phyloP scores from a whole-genome alignment of 1,140 invertebrate species.

The Chymomyza costata region DNA sequence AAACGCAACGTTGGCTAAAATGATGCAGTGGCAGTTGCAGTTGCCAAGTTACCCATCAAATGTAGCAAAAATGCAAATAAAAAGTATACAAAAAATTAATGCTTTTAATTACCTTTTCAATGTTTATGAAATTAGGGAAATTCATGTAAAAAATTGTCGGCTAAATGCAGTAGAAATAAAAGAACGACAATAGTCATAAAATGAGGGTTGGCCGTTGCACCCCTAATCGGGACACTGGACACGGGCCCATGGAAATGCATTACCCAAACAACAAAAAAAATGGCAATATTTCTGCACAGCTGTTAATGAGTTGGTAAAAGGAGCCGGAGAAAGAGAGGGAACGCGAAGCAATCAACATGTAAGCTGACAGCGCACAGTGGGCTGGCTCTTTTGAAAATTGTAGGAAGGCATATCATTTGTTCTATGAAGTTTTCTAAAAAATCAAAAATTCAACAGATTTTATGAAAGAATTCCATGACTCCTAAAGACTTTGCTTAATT shows the following conservation, averaged over 20 bases:
- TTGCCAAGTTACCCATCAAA: too few relatives aligned
- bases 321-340: conserved; percentile 31
- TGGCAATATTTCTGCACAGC: conserved; percentile 38
- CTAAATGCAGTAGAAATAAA: conserved; percentile 41
- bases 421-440: too few relatives aligned
- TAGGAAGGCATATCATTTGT: too few relatives aligned
- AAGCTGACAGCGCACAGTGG: too few relatives aligned
- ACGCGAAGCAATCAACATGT: too few relatives aligned
- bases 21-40: conserved; percentile 39
- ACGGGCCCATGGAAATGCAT: too few relatives aligned
- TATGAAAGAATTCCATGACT: too few relatives aligned
- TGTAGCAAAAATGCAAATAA: conserved; percentile 30
- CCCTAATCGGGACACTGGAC: conserved; percentile 1
- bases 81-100: conserved; percentile 18
- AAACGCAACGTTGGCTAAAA: neutral
- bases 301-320: conserved; percentile 38
- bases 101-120: conserved; percentile 72
- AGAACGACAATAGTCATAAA: too few relatives aligned
- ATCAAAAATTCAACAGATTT: too few relatives aligned
- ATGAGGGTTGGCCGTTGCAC: neutral
- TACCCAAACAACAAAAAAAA: conserved; percentile 26
- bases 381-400: too few relatives aligned
- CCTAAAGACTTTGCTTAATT: too few relatives aligned
- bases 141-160: conserved; percentile 59
- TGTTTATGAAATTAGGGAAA: conserved; percentile 69